Evolutionary conservation across 2,797 vertebrate species (phyloP).

Genomic region (Oreortyx pictus): DNA sequence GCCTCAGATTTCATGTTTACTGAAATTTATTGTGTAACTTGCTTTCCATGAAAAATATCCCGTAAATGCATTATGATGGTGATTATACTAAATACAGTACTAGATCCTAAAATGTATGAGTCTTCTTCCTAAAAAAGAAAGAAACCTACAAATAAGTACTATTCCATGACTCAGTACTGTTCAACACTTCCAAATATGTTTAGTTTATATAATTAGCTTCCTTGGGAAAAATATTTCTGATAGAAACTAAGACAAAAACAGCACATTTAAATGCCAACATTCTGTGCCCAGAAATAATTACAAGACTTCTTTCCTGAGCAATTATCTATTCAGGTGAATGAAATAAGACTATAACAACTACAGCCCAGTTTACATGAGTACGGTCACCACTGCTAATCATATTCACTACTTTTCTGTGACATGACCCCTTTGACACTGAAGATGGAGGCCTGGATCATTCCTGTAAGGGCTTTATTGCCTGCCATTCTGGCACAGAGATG

Average conservation of each 20-base stretch:
- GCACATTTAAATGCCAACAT: neutral
- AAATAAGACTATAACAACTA: slow-evolving; percentile 33
- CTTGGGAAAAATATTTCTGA: neutral
- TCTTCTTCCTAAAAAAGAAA: neutral
- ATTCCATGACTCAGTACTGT: neutral
- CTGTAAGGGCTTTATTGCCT: neutral
- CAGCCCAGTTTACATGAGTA: neutral
- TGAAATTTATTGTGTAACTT: neutral
- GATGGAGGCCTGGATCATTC: neutral
- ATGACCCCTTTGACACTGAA: neutral
- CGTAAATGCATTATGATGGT: neutral
- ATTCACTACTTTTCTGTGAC: neutral
- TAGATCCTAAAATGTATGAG: neutral
- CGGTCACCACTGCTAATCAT: neutral
- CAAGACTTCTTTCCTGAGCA: neutral
- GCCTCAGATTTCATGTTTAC: neutral
- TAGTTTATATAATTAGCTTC: neutral
- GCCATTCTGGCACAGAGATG: neutral
- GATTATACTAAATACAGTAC: neutral
- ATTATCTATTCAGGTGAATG: slow-evolving; percentile 30
- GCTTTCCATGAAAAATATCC: neutral
- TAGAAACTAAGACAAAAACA: neutral
- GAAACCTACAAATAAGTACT: neutral
- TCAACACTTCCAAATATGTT: neutral
- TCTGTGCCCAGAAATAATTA: neutral